These are phyloP conservation scores for Diaprepes abbreviatus DNA, from an alignment of 2,888 invertebrate species.

Conservation along the genomic window DNA sequence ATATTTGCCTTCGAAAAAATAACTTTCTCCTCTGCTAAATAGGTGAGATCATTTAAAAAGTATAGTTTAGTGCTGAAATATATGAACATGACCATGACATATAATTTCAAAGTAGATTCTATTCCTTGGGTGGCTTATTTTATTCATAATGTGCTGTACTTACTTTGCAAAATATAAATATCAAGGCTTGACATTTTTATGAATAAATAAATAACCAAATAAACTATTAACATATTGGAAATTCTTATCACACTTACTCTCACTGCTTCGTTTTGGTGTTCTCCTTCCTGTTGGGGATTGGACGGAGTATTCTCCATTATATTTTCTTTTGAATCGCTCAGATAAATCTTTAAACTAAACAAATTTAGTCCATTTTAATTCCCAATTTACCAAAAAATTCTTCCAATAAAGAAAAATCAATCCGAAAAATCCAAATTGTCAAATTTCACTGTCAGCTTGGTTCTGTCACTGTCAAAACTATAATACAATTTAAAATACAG, in stretches of 20 bases:
- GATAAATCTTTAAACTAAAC: neutral
- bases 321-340: neutral
- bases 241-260: neutral
- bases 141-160: neutral
- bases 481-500: no score
- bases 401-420: constrained; percentile 2
- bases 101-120: no score
- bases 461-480: constrained; percentile 5
- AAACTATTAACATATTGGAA: constrained; percentile 11
- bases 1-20: no score
- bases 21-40: no score
- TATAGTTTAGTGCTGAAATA: no score
- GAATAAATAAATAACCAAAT: constrained; percentile 14
- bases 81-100: no score
- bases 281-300: neutral
- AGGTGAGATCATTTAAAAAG: no score
- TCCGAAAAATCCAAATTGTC: neutral
- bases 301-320: constrained; percentile 15
- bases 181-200: neutral
- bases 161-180: constrained; percentile 4
- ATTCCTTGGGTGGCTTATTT: no score
- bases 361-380: neutral
- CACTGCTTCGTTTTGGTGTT: neutral
- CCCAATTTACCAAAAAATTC: neutral
- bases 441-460: neutral